Percentiles rank a stretch among this genome's conserved stretches.
Conservation (phyloP, 2,888 invertebrate genomes). For the Thera britannica region DNA sequence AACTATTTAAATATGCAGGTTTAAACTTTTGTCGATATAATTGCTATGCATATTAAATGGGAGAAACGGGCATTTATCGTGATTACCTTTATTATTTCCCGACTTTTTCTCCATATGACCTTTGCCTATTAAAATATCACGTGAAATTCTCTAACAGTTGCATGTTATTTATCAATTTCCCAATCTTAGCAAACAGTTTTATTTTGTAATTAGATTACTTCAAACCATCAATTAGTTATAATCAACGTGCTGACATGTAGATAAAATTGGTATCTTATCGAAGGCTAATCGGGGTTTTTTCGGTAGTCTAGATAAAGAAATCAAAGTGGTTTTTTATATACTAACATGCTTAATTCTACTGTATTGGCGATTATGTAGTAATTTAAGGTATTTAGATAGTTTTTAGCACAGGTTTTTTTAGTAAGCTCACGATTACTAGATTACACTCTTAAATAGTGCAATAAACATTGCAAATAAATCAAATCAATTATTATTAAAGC, state of each 20-base stretch:
- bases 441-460: background rate
- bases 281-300: slow-evolving; percentile 3
- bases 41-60: too few relatives aligned
- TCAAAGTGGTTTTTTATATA: background rate
- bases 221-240: slow-evolving; percentile 5
- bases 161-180: background rate
- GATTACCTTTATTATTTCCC: too few relatives aligned
- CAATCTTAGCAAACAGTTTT: slow-evolving; percentile 4
- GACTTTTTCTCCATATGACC: background rate
- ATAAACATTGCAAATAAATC: background rate
- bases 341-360: slow-evolving; percentile 6
- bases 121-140: slow-evolving; percentile 3
- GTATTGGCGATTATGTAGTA: slow-evolving; percentile 9
- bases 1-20: too few relatives aligned
- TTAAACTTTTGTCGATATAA: too few relatives aligned
- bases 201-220: slow-evolving; percentile 20
- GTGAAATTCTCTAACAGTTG: background rate
- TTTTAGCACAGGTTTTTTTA: background rate
- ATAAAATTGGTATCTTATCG: background rate
- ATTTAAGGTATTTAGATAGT: slow-evolving; percentile 10
- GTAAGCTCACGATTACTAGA: slow-evolving; percentile 1
- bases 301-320: slow-evolving; percentile 5
- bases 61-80: too few relatives aligned
- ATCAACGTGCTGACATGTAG: slow-evolving; percentile 2
- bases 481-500: too few relatives aligned